phyloP scores from a whole-genome alignment of 1,140 invertebrate species.

The Platyscapa corneri region DNA sequence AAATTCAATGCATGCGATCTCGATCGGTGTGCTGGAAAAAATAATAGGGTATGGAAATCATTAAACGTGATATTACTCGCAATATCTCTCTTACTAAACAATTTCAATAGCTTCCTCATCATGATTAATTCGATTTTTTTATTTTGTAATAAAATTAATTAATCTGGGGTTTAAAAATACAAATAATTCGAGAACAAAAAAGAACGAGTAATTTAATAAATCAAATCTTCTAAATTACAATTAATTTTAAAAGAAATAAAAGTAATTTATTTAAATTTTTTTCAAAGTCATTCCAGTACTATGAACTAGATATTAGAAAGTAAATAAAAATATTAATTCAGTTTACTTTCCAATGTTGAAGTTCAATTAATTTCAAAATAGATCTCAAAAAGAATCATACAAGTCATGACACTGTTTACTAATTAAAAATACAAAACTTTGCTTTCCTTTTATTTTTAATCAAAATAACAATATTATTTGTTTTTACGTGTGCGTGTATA shows the following conservation, averaged over 20 bases:
- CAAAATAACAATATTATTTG: not conserved
- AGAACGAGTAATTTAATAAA: not conserved
- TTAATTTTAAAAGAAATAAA: not conserved
- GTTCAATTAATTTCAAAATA: conserved; percentile 10
- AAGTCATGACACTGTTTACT: not conserved
- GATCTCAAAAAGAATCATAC: not conserved
- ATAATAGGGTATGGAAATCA: conserved; percentile 22
- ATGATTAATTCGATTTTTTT: conserved; percentile 22
- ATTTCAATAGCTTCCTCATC: not conserved
- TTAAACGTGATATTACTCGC: conserved; percentile 27
- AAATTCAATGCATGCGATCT: not conserved
- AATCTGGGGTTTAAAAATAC: not conserved
- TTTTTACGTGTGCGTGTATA: too few relatives aligned
- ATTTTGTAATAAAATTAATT: not conserved
- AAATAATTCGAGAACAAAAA: not conserved
- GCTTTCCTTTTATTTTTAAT: not conserved
- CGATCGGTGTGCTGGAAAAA: not conserved
- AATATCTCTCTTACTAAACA: not conserved
- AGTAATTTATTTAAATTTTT: not conserved
- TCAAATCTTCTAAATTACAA: not conserved
- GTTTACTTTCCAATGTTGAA: conserved; percentile 13
- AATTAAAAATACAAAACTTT: not conserved
- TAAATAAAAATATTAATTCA: conserved; percentile 5
- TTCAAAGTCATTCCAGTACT: not conserved
- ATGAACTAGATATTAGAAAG: conserved; percentile 1